These are phyloP conservation scores for Trachythela sp. DNA, from an alignment of 64 coral and sea anemone species.

Conservation along the genomic window DNA sequence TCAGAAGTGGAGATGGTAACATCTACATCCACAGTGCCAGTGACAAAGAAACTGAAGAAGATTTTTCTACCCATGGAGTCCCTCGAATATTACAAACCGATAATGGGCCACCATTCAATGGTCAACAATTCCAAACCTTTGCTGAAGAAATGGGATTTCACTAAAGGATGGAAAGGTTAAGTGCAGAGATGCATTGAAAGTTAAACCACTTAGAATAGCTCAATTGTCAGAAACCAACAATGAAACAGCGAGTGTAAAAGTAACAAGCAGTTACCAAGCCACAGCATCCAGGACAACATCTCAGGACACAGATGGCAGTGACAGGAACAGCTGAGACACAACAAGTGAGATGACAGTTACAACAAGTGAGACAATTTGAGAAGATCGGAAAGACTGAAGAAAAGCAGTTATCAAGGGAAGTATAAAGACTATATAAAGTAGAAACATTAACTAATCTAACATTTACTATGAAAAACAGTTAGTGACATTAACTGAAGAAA, in stretches of 20 bases:
- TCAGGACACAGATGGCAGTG: too few relatives aligned
- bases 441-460: too few relatives aligned
- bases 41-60: not conserved
- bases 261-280: too few relatives aligned
- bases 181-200: not conserved
- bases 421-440: too few relatives aligned
- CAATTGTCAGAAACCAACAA: not conserved
- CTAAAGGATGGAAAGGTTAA: not conserved
- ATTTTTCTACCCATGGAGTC: not conserved
- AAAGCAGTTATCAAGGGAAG: too few relatives aligned
- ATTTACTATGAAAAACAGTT: too few relatives aligned
- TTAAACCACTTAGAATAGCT: not conserved
- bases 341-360: too few relatives aligned
- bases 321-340: too few relatives aligned
- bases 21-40: not conserved
- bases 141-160: not conserved
- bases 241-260: not conserved
- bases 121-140: not conserved
- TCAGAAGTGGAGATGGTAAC: not conserved
- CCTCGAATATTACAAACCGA: not conserved
- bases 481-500: too few relatives aligned
- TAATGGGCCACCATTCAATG: slow-evolving; percentile 9
- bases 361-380: not conserved
- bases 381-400: too few relatives aligned
- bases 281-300: too few relatives aligned